Evolutionary conservation across 2,888 invertebrate species (phyloP), one percentile per base, ranked within the genome.

Genomic region (Gisinianus flammeolus): DNA sequence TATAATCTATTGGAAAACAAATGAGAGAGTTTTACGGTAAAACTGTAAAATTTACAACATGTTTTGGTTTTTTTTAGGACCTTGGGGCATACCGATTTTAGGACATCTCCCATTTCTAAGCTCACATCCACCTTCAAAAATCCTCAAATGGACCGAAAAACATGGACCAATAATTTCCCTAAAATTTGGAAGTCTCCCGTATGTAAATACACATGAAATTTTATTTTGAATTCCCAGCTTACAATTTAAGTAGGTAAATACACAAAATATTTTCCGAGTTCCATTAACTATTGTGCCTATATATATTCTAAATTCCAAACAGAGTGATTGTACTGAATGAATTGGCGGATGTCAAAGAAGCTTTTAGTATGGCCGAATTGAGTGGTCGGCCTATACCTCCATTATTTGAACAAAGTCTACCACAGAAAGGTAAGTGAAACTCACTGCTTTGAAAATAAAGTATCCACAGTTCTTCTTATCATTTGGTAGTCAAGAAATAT

Each of bases 171-270:
- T 56, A 12, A 5, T 56, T n/a, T 56, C 56, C 4, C n/a, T 56
- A 12, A 56, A 56, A 56, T 56, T 56, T 56, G 56, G 56, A 56
- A 56, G 56, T 56, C n/a, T 56, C 4, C 56, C 56, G 56, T 56
- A 56, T 10, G 56, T n/a, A 5, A n/a, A 5, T 56, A 6, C n/a
- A 56, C 56, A 56, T 44, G 6, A 10, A 6, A 56, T 56, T n/a
- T 22, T 56, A n/a, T 56, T 56, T 56, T 4, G n/a, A 12, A 5
- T n/a, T 56, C n/a, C n/a, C 35, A 35, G 35, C 12, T 35, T 35
- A 8, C 6, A 35, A 12, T 35, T 35, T 35, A 8, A 12, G 12
- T n/a, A n/a, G n/a, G n/a, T n/a, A n/a, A n/a, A n/a, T n/a, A n/a
- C n/a, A n/a, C n/a, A n/a, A n/a, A n/a, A n/a, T n/a, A n/a, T n/a